A percentile compares a stretch with the other conserved stretches of the same genome.
Evolutionary conservation across 2,113 vertebrate species (phyloP).

Genomic region (Tachysurus vachellii): DNA sequence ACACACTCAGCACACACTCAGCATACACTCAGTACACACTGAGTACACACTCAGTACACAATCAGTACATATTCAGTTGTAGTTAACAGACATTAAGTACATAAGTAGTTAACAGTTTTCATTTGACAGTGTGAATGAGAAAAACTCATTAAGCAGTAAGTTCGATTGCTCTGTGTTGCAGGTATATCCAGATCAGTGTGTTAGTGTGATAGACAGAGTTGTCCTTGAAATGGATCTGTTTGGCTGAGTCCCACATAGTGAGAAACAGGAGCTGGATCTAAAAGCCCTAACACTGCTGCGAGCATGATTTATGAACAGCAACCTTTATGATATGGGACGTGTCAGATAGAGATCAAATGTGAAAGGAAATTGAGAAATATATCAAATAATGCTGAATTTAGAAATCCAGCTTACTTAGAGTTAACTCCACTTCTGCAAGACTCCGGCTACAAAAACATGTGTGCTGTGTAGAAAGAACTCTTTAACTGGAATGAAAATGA

Average conservation of each 20-base stretch:
- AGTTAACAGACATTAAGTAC: no score
- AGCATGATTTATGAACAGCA: slow-evolving; percentile 53
- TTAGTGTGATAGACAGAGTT: slow-evolving; percentile 41
- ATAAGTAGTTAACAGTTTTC: no score
- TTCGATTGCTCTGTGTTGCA: slow-evolving; percentile 26
- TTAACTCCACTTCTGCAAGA: slow-evolving; percentile 3
- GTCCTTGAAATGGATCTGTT: slow-evolving; percentile 41
- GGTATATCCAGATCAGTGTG: slow-evolving; percentile 30
- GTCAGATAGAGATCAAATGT: slow-evolving; percentile 54
- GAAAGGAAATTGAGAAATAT: slow-evolving; percentile 48
- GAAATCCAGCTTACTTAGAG: slow-evolving; percentile 37
- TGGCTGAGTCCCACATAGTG: slow-evolving; percentile 34
- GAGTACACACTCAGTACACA: no score
- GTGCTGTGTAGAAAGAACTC: background rate
- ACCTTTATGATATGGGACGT: slow-evolving; percentile 51
- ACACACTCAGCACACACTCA: no score
- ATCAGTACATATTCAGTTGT: no score
- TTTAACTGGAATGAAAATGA: background rate
- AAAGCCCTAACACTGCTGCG: slow-evolving; percentile 47
- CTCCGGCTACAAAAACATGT: background rate
- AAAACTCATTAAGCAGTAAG: slow-evolving; percentile 52
- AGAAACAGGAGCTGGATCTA: slow-evolving; percentile 49
- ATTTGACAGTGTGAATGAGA: no score
- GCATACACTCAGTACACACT: no score
- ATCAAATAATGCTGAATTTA: slow-evolving; percentile 33